Percentiles rank a stretch among this genome's conserved stretches.
Conservation (phyloP, 2,888 invertebrate species). For the Eretmocerus hayati region DNA sequence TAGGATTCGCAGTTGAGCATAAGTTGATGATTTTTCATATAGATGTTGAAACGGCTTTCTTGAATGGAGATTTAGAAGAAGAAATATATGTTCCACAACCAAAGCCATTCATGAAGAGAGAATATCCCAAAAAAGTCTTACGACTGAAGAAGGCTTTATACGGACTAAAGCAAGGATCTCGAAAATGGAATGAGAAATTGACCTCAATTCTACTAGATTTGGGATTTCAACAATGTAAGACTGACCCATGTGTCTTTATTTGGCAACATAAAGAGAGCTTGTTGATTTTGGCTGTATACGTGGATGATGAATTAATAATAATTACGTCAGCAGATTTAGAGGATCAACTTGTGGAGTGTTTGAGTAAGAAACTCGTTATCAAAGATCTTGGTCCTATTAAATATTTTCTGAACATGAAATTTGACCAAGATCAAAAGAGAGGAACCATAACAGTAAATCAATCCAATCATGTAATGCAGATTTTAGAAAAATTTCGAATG, state of each 20-base stretch:
- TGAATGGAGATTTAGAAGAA: constrained; percentile 1
- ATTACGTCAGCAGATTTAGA: neutral
- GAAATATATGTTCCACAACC: neutral
- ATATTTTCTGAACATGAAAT: neutral
- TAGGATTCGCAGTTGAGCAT: constrained; percentile 4
- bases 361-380: no score
- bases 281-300: neutral
- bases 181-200: neutral
- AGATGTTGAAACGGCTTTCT: constrained; percentile 16
- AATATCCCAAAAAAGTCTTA: neutral
- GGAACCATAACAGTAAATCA: no score
- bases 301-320: neutral
- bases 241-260: neutral
- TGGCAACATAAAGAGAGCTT: neutral
- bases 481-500: no score
- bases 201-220: neutral
- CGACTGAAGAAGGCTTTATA: neutral
- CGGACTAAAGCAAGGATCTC: constrained; percentile 2
- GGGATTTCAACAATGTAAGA: neutral
- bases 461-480: no score
- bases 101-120: neutral
- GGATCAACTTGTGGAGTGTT: neutral
- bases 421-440: no score
- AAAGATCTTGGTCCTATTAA: neutral
- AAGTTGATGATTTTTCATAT: constrained; percentile 8